Evolutionary conservation across 1,140 invertebrate species (phyloP).

Genomic region (Trachelipus rathkii): DNA sequence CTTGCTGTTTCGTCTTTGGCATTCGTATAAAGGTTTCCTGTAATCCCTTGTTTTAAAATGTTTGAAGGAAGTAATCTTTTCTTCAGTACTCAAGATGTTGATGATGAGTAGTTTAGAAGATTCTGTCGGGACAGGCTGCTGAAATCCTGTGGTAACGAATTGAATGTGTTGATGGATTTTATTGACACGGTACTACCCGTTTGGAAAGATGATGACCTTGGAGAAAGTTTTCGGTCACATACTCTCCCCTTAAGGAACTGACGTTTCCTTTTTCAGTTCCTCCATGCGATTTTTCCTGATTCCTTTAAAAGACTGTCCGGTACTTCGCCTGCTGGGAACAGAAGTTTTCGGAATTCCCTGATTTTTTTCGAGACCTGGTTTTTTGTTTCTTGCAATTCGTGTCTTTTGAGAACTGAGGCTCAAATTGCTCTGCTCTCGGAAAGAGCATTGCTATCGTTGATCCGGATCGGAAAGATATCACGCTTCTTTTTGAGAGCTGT

Average conservation of each 20-base stretch:
- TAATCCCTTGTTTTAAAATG: not conserved
- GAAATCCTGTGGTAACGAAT: conserved; percentile 12
- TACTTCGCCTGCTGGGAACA: not conserved
- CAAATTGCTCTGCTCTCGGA: conserved; percentile 26
- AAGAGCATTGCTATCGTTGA: conserved; percentile 38
- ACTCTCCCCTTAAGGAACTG: not conserved
- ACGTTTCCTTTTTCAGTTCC: not conserved
- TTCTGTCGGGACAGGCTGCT: conserved; percentile 24
- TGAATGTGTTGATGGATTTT: not conserved
- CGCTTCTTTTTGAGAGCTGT: conserved; percentile 20
- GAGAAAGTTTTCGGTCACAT: not conserved
- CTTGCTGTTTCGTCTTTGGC: conserved; percentile 55
- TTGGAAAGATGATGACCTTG: not conserved
- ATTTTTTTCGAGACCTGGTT: conserved; percentile 29
- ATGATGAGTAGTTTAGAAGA: conserved; percentile 36
- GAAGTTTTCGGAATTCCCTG: conserved; percentile 28
- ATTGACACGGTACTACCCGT: not conserved
- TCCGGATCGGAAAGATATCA: conserved; percentile 37
- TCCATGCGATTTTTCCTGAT: not conserved
- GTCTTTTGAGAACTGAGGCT: not conserved
- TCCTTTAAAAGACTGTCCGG: not conserved
- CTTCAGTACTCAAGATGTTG: conserved; percentile 35
- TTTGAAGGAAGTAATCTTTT: conserved; percentile 16
- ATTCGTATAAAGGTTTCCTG: conserved; percentile 31
- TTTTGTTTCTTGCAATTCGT: not conserved